A percentile compares a stretch with the other conserved stretches of the same genome.
phyloP scores from a whole-genome alignment of 2,888 invertebrate species.

The Linnaemya tessellans region DNA sequence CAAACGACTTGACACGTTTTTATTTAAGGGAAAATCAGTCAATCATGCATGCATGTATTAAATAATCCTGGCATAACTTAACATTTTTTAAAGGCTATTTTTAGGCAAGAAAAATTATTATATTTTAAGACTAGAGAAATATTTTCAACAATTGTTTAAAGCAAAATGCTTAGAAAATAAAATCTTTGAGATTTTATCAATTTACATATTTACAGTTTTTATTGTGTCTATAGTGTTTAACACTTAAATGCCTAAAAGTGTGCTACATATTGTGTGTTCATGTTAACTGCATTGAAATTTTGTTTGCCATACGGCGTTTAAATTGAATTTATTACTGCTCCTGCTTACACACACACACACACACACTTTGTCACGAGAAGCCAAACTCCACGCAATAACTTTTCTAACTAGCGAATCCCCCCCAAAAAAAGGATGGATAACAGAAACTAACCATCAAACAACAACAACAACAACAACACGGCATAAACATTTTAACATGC shows the following conservation, averaged over 20 bases:
- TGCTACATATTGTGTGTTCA: background rate
- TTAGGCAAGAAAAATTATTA: background rate
- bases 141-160: background rate
- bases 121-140: background rate
- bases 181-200: background rate
- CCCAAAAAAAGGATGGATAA: background rate
- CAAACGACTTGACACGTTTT: slow-evolving; percentile 73
- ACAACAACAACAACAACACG: background rate
- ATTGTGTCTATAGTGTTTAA: background rate
- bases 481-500: background rate
- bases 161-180: background rate
- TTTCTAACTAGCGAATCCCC: background rate
- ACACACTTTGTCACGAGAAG: background rate
- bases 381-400: background rate
- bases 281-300: slow-evolving; percentile 16
- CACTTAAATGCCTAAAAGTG: background rate
- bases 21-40: slow-evolving; percentile 41
- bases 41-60: slow-evolving; percentile 29
- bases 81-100: slow-evolving; percentile 3
- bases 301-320: slow-evolving; percentile 1
- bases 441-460: slow-evolving; percentile 3
- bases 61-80: background rate
- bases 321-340: slow-evolving; percentile 57
- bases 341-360: background rate
- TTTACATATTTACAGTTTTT: background rate